These are phyloP conservation scores for Hydriomena furcata DNA, from an alignment of 2,888 invertebrate genomes.

Conservation along the genomic window DNA sequence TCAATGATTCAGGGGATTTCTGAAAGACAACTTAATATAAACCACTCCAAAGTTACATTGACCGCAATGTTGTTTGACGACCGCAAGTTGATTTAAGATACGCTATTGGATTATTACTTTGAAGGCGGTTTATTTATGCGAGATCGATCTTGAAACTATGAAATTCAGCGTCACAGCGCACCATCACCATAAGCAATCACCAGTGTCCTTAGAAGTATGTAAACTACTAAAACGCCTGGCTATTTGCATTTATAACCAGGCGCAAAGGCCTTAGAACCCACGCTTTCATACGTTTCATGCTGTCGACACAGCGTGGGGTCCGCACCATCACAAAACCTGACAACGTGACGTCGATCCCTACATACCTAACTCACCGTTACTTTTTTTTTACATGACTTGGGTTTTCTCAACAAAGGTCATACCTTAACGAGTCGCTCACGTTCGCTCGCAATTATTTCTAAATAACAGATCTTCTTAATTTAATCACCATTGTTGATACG, in stretches of 20 bases:
- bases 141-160: no score
- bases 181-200: no score
- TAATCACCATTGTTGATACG: slow-evolving; percentile 28
- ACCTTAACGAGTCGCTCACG: no score
- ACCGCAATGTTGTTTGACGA: slow-evolving; percentile 32
- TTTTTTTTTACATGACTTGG: slow-evolving; percentile 24
- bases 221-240: slow-evolving; percentile 3
- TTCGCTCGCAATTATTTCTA: background rate
- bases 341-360: slow-evolving; percentile 27
- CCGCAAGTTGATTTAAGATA: slow-evolving; percentile 21
- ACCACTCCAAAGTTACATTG: slow-evolving; percentile 32
- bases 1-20: slow-evolving; percentile 40
- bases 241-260: slow-evolving; percentile 9
- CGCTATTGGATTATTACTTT: no score
- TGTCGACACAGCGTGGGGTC: slow-evolving; percentile 9
- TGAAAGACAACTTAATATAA: slow-evolving; percentile 39
- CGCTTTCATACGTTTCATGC: slow-evolving; percentile 5
- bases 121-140: no score
- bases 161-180: no score
- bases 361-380: slow-evolving; percentile 26
- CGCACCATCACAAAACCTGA: slow-evolving; percentile 13
- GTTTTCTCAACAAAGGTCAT: slow-evolving; percentile 20
- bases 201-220: background rate
- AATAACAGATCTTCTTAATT: slow-evolving; percentile 27
- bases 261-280: slow-evolving; percentile 4